phyloP scores from a whole-genome alignment of 2,113 vertebrate species.

The Crocuta crocuta region DNA sequence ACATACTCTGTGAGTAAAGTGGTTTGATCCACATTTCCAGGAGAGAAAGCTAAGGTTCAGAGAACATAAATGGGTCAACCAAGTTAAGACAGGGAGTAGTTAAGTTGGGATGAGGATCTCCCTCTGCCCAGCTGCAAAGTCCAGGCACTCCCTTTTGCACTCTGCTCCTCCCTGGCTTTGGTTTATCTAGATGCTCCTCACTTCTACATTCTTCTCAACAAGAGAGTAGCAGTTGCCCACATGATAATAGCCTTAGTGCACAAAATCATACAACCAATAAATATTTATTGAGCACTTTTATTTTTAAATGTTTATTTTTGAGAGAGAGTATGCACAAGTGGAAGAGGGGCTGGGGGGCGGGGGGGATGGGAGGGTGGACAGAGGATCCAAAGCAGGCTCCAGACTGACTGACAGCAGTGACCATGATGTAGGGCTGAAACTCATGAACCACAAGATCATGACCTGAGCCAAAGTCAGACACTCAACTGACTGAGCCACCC shows the following conservation, averaged over 20 bases:
- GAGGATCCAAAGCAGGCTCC: too few species aligned
- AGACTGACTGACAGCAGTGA: too few species aligned
- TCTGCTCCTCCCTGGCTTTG: too few species aligned
- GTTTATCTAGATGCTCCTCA: neutral
- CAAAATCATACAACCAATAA: neutral
- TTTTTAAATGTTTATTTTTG: too few species aligned
- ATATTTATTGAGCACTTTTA: too few species aligned
- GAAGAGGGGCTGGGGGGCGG: too few species aligned
- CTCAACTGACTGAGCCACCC: too few species aligned
- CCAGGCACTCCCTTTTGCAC: neutral
- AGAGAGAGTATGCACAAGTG: too few species aligned
- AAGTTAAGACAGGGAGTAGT: neutral
- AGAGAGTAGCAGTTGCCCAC: neutral
- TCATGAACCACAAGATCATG: too few species aligned
- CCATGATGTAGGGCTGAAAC: too few species aligned
- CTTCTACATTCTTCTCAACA: neutral
- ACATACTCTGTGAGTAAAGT: neutral
- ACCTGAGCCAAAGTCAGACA: too few species aligned
- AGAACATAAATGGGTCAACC: neutral
- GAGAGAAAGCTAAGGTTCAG: conserved; percentile 24
- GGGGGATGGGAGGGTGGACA: too few species aligned
- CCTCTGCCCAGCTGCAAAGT: neutral
- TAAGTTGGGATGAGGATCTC: neutral
- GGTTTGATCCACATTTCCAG: neutral
- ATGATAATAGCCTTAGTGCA: neutral